These are phyloP conservation scores for Thyatira batis DNA, from an alignment of 2,888 invertebrate species.

Conservation along the genomic window DNA sequence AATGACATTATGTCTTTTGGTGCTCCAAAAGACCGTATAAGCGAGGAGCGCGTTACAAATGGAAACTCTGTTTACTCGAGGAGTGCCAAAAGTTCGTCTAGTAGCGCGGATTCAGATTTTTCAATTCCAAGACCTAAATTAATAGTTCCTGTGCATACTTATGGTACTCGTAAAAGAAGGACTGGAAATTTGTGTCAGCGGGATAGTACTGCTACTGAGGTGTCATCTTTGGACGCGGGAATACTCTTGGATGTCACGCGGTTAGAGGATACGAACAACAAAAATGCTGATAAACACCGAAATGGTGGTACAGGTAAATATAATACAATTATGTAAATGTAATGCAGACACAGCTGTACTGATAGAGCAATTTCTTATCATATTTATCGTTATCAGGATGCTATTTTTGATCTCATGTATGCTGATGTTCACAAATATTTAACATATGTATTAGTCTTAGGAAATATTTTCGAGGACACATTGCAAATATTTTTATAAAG, in stretches of 20 bases:
- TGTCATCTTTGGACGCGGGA: conserved; percentile 64
- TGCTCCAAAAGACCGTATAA: conserved; percentile 54
- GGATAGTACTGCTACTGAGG: conserved; percentile 73
- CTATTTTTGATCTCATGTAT: conserved; percentile 46
- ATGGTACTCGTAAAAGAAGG: conserved; percentile 89
- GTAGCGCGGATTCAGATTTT: conserved; percentile 86
- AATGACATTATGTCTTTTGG: conserved; percentile 70
- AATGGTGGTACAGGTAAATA: conserved; percentile 66
- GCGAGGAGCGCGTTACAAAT: conserved; percentile 60
- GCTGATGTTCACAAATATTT: conserved; percentile 56
- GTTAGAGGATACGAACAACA: conserved; percentile 53
- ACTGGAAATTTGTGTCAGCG: conserved; percentile 88
- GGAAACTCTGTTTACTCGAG: conserved; percentile 57
- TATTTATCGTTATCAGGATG: conserved; percentile 32
- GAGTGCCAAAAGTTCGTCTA: conserved; percentile 79
- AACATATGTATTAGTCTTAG: conserved; percentile 23
- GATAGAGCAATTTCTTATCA: conserved; percentile 9
- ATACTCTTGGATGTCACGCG: conserved; percentile 69
- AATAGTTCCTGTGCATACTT: conserved; percentile 94
- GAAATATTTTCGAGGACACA: conserved; percentile 38
- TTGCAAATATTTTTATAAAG: conserved; percentile 15
- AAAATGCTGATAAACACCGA: conserved; percentile 44
- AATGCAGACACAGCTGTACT: conserved; percentile 14
- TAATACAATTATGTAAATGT: conserved; percentile 6
- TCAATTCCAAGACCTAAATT: conserved; percentile 92